Evolutionary conservation across 2,113 vertebrate species (phyloP), one percentile per base, ranked within the genome.

Genomic region (Cyprinodon brontotheroides): DNA sequence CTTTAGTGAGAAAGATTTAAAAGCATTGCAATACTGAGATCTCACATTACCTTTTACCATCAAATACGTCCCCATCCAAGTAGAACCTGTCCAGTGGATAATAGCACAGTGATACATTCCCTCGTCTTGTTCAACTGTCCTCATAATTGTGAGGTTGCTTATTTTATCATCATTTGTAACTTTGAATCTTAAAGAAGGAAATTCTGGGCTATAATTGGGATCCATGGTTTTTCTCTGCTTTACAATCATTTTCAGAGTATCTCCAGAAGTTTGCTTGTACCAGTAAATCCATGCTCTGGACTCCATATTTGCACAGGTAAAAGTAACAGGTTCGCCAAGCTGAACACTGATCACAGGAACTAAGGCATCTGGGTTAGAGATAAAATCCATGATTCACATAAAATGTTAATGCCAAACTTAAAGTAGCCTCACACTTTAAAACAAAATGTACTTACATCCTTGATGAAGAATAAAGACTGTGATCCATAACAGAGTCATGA

Each of bases 71-170:
- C 41, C 68, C 0, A 0, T 72, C 79, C 79, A 85, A 2, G 43
- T 22, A 70, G 65, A 57, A 0, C 39, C 17, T 13, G 12, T 48
- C 79, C 76, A 79, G 29, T 39, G 57, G 0, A 13, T 60, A 41
- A 68, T 36, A 1, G 48, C 77, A 39, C 84, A 86, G 74, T 86
- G 64, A 82, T 77, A 82, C 0, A 79, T 1, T 47, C 70, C 84
- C 37, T 81, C 72, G 8, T 81, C 75, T 0, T 75, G 72, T 72
- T 15, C 3, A 8, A 22, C 2, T n/a, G 79, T 68, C 15, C 36
- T 73, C 72, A 79, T 61, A 53, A 85, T 64, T 14, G 40, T 82
- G 37, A 85, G 69, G 3, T 22, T 22, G 57, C 50, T 68, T 15
- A 0, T 39, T 9, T 15, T 39, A 2, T 20, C 59, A 48, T 75